Evolutionary conservation across 2,888 invertebrate species (phyloP), one percentile per base, ranked within the genome.

Genomic region (Plebejus anna): DNA sequence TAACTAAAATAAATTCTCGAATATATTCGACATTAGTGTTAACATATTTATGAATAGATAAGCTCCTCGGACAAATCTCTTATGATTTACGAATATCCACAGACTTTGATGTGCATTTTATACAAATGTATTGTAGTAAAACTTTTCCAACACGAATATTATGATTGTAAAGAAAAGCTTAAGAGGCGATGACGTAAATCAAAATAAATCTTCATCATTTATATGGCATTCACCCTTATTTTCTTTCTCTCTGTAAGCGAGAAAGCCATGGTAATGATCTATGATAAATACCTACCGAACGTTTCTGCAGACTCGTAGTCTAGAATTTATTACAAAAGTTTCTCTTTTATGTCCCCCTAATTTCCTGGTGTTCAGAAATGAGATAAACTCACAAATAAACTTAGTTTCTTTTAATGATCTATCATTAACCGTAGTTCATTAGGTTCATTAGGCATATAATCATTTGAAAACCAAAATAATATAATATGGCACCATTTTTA

Each of bases 321-420:
- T 42, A 72, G 72, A 72, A 72, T 72, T 72, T 72, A 72, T 72
- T 47, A 5, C 72, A 47, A 72, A 72, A 72, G 72, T 72, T 72
- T 42, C 72, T 72, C 72, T 72, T 72, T 72, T 42, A 72, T 72
- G 47, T 72, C 72, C 47, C 72, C 42, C 47, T 72, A 72, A 72
- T 72, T 72, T 72, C 61, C 75, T 32, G 11, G 22, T 22, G 9
- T 73, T 51, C 22, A 32, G 22, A 36, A 16, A 57, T 22, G 75
- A 75, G 61, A 59, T 75, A 59, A n/a, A 72, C 72, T 72, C 72
- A 42, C 22, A 72, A 72, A 72, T 72, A 72, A 47, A 72, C 28
- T 72, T 47, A 42, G 47, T 22, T 72, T 72, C 22, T 72, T 72
- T 47, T 72, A 72, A 72, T 72, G 72, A 22, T 22, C 42, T 38